A percentile compares a stretch with the other conserved stretches of the same genome.
Evolutionary conservation across 2,888 invertebrate genomes (phyloP).

Genomic region (Macaria notata): DNA sequence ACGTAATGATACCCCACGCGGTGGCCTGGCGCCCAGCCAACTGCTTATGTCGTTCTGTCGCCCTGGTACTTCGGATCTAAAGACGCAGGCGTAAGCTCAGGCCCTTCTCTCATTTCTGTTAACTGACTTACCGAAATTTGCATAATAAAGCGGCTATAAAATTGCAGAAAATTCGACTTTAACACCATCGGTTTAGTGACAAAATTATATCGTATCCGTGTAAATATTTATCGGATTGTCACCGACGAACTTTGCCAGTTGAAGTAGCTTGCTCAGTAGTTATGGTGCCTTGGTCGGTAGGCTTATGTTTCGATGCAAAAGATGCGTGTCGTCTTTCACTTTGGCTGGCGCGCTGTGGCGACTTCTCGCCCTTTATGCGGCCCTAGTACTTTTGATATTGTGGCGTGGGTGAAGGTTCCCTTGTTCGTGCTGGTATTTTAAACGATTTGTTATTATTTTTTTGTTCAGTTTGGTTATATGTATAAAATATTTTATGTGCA

Average conservation of each 20-base stretch:
- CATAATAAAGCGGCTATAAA: too few relatives aligned
- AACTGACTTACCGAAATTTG: background rate
- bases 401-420: conserved; percentile 5
- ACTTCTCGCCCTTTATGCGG: background rate
- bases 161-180: too few relatives aligned
- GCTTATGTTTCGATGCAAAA: background rate
- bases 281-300: conserved; percentile 1
- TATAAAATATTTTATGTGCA: too few relatives aligned
- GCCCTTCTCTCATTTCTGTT: conserved; percentile 5
- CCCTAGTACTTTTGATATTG: conserved; percentile 6
- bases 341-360: too few relatives aligned
- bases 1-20: conserved; percentile 40
- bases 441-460: too few relatives aligned
- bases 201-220: too few relatives aligned
- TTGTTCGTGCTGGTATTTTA: background rate
- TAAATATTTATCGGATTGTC: too few relatives aligned
- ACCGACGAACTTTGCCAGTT: background rate
- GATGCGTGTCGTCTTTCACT: too few relatives aligned
- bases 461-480: too few relatives aligned
- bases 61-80: conserved; percentile 34
- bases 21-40: conserved; percentile 39
- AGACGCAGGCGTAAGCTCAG: conserved; percentile 8
- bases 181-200: too few relatives aligned
- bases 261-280: background rate
- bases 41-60: conserved; percentile 37